phyloP scores from a whole-genome alignment of 2,113 vertebrate genomes.

The Amphiprion ocellaris region DNA sequence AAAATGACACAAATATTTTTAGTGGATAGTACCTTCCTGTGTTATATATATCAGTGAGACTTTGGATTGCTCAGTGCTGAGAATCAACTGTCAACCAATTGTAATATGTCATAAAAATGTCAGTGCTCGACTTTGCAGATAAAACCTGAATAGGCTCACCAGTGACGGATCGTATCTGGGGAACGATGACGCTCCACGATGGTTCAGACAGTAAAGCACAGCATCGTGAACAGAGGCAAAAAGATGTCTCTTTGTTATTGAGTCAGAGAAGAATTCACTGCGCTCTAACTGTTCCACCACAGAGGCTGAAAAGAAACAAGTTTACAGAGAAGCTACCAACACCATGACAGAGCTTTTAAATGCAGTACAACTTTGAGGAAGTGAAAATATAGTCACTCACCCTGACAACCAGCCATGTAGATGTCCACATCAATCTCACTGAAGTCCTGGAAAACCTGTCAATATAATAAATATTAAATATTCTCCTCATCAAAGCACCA shows the following conservation, averaged over 20 bases:
- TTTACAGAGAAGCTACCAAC: not conserved
- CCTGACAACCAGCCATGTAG: slow-evolving; percentile 86
- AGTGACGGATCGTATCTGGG: slow-evolving; percentile 56
- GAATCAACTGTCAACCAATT: not conserved
- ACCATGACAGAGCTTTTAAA: not conserved
- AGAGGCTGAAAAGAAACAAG: slow-evolving; percentile 73
- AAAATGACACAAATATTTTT: not conserved
- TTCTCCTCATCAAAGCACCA: no score
- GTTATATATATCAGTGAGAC: not conserved
- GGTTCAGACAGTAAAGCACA: slow-evolving; percentile 81
- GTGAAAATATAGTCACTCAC: slow-evolving; percentile 67
- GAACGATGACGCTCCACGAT: slow-evolving; percentile 47
- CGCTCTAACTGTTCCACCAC: slow-evolving; percentile 90
- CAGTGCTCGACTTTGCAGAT: not conserved
- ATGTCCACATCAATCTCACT: slow-evolving; percentile 91
- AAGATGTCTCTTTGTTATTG: slow-evolving; percentile 88
- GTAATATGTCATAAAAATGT: not conserved
- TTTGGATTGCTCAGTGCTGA: not conserved
- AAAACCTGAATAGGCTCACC: slow-evolving; percentile 61
- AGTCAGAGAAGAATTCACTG: slow-evolving; percentile 89
- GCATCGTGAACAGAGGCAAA: slow-evolving; percentile 92
- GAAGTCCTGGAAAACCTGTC: slow-evolving; percentile 94
- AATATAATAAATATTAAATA: not conserved
- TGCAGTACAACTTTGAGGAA: not conserved
- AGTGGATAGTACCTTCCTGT: not conserved